Percentiles rank a stretch among this genome's conserved stretches.
Conservation (phyloP, 2,113 vertebrate genomes). For the Proteles cristata region DNA sequence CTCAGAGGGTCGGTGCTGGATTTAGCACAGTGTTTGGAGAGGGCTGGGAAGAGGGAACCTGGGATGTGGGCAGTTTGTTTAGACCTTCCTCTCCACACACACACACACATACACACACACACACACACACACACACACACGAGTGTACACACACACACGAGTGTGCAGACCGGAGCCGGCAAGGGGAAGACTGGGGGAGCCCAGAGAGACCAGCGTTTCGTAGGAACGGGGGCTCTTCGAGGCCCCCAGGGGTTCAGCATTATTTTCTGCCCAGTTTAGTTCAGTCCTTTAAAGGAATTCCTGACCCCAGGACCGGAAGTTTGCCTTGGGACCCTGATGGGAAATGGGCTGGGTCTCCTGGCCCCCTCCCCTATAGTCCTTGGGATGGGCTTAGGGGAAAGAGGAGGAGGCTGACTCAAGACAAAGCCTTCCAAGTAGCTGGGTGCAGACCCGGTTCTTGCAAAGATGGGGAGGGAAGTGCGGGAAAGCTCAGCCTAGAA, state of each 20-base stretch:
- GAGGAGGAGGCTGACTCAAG: not conserved
- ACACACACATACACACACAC: not conserved
- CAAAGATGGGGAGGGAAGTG: not conserved
- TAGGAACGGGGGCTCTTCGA: not conserved
- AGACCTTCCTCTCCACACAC: not conserved
- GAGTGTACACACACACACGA: not conserved
- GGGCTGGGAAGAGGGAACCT: not conserved
- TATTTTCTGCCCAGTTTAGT: slow-evolving; percentile 60
- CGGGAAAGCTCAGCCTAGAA: not conserved
- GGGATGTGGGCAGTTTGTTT: not conserved
- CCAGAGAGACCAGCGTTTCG: not conserved
- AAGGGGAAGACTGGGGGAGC: not conserved
- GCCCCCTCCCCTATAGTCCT: slow-evolving; percentile 40
- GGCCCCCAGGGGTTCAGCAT: slow-evolving; percentile 25
- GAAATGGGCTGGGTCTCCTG: slow-evolving; percentile 67
- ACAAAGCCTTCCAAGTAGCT: slow-evolving; percentile 67
- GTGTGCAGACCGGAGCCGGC: not conserved
- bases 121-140: not conserved
- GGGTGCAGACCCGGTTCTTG: not conserved
- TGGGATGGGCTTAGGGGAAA: slow-evolving; percentile 9
- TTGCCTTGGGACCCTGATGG: slow-evolving; percentile 70
- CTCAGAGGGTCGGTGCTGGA: not conserved
- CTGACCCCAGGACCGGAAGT: slow-evolving; percentile 62
- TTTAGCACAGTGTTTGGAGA: not conserved
- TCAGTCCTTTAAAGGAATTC: slow-evolving; percentile 68